These are phyloP conservation scores for Beroe ovata DNA, from an alignment of 37 sponge, comb jelly and placozoan genomes.

Conservation along the genomic window DNA sequence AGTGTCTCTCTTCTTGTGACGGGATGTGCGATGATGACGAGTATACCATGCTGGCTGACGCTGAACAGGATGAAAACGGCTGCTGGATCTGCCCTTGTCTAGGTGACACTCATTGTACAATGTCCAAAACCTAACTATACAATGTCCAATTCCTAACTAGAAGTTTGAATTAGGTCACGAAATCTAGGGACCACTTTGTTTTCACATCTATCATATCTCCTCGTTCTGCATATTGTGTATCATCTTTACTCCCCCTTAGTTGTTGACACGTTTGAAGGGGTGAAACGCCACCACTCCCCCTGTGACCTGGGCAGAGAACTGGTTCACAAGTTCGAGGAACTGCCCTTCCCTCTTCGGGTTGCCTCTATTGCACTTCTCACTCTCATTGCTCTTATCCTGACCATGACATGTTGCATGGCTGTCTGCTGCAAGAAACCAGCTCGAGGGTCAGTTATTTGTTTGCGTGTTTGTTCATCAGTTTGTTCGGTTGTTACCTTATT, in stretches of 20 bases:
- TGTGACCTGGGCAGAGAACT: neutral
- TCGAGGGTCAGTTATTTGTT: neutral
- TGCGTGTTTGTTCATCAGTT: no score
- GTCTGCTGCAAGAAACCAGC: conserved; percentile 42
- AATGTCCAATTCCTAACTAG: no score
- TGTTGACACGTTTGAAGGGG: conserved; percentile 8
- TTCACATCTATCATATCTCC: neutral
- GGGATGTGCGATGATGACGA: conserved; percentile 47
- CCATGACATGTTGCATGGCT: neutral
- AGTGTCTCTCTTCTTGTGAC: conserved; percentile 29
- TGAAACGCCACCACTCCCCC: neutral
- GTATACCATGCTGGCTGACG: neutral
- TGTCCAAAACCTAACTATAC: no score
- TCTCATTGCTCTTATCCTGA: conserved; percentile 19
- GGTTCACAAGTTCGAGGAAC: conserved; percentile 42
- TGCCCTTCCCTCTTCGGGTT: conserved; percentile 33
- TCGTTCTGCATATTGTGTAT: no score
- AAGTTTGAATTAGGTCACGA: no score
- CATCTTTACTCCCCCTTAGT: no score
- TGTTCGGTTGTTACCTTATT: no score
- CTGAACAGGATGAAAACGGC: conserved; percentile 8
- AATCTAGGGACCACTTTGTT: no score
- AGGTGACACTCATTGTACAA: no score
- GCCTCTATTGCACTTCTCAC: conserved; percentile 35
- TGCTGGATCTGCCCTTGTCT: conserved; percentile 62